Base-by-base conservation (phyloP, 2,888 invertebrate genomes). In the Brachylomia viminalis region DNA sequence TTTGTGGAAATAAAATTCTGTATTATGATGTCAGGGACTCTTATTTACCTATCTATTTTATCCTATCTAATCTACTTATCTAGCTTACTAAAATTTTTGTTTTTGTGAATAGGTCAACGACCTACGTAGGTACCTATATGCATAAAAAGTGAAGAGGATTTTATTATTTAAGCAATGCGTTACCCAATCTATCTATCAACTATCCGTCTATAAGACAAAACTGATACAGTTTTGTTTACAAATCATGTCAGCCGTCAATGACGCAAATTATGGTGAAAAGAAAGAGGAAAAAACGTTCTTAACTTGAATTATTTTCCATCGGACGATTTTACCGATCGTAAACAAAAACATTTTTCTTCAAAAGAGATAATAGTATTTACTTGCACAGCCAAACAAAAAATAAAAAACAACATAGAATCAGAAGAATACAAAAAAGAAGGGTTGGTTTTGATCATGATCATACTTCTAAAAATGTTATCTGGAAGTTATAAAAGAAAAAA, bases 201-300 rank as follows among this genome's bases (percentile, higher is more conserved):
- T 5, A 13, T 30, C 20, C 3, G 8, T 45, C 17, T 49, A 17
- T 20, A 6, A 65, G 7, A 42, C 30, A 15, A 66, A 52, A 10
- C 11, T 42, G 20, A 67, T 27, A 33, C 17, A 76, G 8, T 66
- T 65, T 76, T 52, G 59, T 67, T 68, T 47, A 70, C 70, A 70
- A 62, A 77, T 77, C 30, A 7, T 33, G 23, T 30, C 45, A 62
- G 30, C 38, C 15, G 10, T 62, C 30, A 70, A 62, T 77, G 38
- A 10, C 38, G 20, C 38, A 38, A 47, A 59, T 61, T 47, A 61
- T n/a, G 27, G 61, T 7, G 27, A 45, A 59, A 13, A 10, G 33
- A 15, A 45, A 68, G 23, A 77, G 23, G 47, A 70, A 62, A 77
- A 72, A 27, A 20, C 13, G 15, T 42, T 75, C 58, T 59, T 49